Evolutionary conservation across 2,888 invertebrate species (phyloP), one percentile per base, ranked within the genome.

Genomic region (Melieria picta): DNA sequence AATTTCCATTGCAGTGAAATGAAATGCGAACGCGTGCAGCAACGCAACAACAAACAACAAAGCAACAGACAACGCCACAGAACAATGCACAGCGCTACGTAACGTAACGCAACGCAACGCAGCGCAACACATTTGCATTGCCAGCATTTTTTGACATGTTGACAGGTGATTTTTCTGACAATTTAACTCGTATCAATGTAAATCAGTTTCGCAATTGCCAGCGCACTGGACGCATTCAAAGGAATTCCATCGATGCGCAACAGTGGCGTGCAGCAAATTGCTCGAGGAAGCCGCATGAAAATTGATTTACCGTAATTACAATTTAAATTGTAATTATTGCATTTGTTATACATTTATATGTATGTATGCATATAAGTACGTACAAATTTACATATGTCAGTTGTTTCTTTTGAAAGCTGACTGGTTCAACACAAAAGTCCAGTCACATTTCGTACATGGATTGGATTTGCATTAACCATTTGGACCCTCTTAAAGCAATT

Each of bases 151-250:
- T 83, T 83, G 83, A 83, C 83, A 83, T 80, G 85, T 83, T 83
- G 83, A 83, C 85, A 83, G 84, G 81, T 83, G 83, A 83, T 85
- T 83, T 85, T 84, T 85, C 83, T 83, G 83, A 85, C 83, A 83
- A 83, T 83, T 83, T 85, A 83, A 85, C 85, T 84, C 83, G 82
- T 82, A 81, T 82, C 84, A 82, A 84, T 85, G 84, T 84, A 85
- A 83, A 83, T 84, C 85, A 81, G 82, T 83, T 83, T 83, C 79
- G 80, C 75, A 75, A 73, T 67, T 71, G 62, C 71, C 60, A 65
- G 66, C 66, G 66, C 52, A 71, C 65, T 67, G 46, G 50, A 7
- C 45, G 43, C 57, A 57, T 64, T 58, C 71, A 71, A 71, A 71
- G 71, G 71, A 60, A 65, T 65, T 71, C 50, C 71, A 65, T 50